phyloP scores from a whole-genome alignment of 2,797 vertebrate species.

The Selene dorsalis region DNA sequence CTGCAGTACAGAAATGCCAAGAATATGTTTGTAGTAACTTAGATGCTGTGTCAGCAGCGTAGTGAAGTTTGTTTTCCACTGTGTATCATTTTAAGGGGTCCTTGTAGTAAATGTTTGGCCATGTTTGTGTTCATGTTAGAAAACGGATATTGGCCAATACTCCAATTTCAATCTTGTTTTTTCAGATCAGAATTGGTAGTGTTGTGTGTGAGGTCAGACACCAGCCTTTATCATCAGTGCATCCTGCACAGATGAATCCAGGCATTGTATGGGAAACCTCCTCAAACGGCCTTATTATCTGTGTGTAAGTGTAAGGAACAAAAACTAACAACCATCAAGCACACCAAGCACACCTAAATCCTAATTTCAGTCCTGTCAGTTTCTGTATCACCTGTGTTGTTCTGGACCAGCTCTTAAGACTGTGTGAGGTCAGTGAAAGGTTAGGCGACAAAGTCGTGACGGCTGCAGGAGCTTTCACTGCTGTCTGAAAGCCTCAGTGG shows the following conservation, averaged over 20 bases:
- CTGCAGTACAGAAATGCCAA: background rate
- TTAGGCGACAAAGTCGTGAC: slow-evolving; percentile 15
- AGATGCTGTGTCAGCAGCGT: background rate
- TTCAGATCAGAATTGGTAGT: background rate
- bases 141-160: background rate
- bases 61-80: background rate
- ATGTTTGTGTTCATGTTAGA: background rate
- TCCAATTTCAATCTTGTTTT: background rate
- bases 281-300: background rate
- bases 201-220: too few relatives aligned
- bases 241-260: background rate
- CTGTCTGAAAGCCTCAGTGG: slow-evolving; percentile 84
- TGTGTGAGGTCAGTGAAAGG: slow-evolving; percentile 47
- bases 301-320: background rate
- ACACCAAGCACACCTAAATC: background rate
- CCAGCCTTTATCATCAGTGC: too few relatives aligned
- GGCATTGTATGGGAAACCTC: background rate
- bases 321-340: background rate
- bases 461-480: slow-evolving; percentile 53
- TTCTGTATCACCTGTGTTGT: slow-evolving; percentile 9
- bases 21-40: background rate
- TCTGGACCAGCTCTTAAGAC: slow-evolving; percentile 7
- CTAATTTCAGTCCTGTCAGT: slow-evolving; percentile 10
- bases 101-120: background rate
- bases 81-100: background rate